phyloP scores from a whole-genome alignment of 2,888 invertebrate species.

The Junonia oenone region DNA sequence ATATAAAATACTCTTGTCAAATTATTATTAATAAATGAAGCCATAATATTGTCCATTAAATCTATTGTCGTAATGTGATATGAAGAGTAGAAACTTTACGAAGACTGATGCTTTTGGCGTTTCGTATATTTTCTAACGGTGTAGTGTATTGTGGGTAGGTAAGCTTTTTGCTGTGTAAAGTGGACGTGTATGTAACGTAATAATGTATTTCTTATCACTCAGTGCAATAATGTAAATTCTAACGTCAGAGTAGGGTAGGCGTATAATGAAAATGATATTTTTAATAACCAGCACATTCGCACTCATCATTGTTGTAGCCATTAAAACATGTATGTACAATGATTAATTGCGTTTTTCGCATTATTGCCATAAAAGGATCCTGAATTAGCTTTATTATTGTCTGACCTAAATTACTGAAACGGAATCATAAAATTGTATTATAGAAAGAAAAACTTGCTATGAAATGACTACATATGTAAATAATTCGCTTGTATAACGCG shows the following conservation, averaged over 20 bases:
- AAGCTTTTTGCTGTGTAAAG: background rate
- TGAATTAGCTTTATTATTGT: slow-evolving; percentile 14
- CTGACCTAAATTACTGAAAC: slow-evolving; percentile 11
- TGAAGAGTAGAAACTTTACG: slow-evolving; percentile 9
- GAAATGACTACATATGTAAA: slow-evolving; percentile 35
- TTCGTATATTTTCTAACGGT: slow-evolving; percentile 14
- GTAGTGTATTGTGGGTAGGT: background rate
- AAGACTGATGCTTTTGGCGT: slow-evolving; percentile 25
- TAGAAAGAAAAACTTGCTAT: slow-evolving; percentile 25
- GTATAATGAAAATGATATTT: background rate
- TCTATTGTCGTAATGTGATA: slow-evolving; percentile 14
- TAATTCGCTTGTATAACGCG: slow-evolving; percentile 17
- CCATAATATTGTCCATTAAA: slow-evolving; percentile 10
- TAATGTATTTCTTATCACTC: background rate
- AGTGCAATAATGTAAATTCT: background rate
- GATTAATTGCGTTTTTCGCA: slow-evolving; percentile 6
- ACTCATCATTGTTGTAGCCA: background rate
- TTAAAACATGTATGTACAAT: slow-evolving; percentile 1
- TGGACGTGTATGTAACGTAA: background rate
- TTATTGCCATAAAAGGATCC: slow-evolving; percentile 26
- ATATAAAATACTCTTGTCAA: background rate
- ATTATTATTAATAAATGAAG: background rate
- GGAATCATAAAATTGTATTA: slow-evolving; percentile 15
- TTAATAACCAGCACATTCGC: background rate
- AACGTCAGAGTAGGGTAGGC: background rate